Base-by-base conservation (phyloP, 2,888 invertebrate species). In the Agriotes lineatus region DNA sequence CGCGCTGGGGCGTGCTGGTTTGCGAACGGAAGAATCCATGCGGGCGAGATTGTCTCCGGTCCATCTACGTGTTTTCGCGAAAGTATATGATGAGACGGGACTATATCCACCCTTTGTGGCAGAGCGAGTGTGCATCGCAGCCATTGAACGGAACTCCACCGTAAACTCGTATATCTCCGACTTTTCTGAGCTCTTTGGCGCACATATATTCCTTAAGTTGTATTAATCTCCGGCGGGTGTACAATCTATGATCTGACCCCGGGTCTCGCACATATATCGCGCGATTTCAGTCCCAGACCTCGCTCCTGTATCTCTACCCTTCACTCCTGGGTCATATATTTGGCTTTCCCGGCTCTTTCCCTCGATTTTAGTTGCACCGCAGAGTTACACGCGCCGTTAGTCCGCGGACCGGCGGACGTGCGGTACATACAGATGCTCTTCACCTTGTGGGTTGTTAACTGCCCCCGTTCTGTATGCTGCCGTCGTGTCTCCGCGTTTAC, bases 341-440 rank as follows among this genome's bases (percentile, higher is more conserved):
- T 72, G 73, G 72, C 74, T 75, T 75, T 72, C 59, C 60, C 56
- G 64, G 57, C 70, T 73, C 66, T 69, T 61, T 70, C 70, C 72
- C 71, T 63, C 74, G 74, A 75, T 75, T 75, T 76, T 72, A 73
- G 74, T 68, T 69, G 69, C 68, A 69, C 77, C 77, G 75, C 79
- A 77, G 76, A 80, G 81, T 83, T 83, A 82, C 81, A 82, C 82
- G 83, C 82, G 79, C 82, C 79, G 82, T 82, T 83, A 81, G 81
- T 78, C 81, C 80, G 80, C 81, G 79, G 82, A 79, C 80, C 76
- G 76, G 63, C 74, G 62, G 33, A 70, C 70, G 70, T 70, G 70
- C 18, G 58, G 39, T 63, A 70, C 77, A 78, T 81, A 78, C 77
- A 72, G 76, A 81, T 77, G 67, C 72, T 67, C 54, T 72, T 75